Evolutionary conservation across 2,797 vertebrate species (phyloP).

Genomic region (Parotocinclus haroldoi): DNA sequence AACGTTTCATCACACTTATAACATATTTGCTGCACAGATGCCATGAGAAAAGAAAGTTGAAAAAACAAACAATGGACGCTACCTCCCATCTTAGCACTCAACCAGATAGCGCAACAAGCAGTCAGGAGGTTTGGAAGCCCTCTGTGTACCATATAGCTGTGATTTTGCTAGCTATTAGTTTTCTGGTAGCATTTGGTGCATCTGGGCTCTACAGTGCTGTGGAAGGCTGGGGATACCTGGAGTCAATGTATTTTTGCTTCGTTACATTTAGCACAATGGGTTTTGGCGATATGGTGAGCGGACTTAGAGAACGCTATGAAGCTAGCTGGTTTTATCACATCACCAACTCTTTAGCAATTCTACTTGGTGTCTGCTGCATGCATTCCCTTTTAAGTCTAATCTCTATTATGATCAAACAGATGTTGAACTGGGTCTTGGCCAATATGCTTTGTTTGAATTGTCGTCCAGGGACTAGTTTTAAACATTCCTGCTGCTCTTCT

Average conservation of each 20-base stretch:
- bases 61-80: not conserved
- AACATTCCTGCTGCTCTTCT: conserved; percentile 1
- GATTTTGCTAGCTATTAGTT: conserved; percentile 50
- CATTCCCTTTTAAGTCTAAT: conserved; percentile 63
- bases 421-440: conserved; percentile 54
- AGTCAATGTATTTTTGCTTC: conserved; percentile 69
- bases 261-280: conserved; percentile 68
- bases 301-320: conserved; percentile 55
- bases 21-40: conserved; percentile 47
- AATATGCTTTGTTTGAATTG: conserved; percentile 32
- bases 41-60: conserved; percentile 10
- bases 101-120: conserved; percentile 13
- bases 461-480: conserved; percentile 20
- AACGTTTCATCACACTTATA: conserved; percentile 54
- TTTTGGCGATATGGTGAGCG: conserved; percentile 66
- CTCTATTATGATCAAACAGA: conserved; percentile 61
- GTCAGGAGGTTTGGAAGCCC: conserved; percentile 49
- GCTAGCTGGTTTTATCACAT: conserved; percentile 52
- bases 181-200: conserved; percentile 54
- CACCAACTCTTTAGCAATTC: conserved; percentile 59
- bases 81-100: conserved; percentile 8
- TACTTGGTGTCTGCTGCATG: conserved; percentile 64
- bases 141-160: conserved; percentile 57
- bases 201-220: conserved; percentile 58
- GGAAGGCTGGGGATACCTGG: conserved; percentile 63